These are phyloP conservation scores for Alosa alosa DNA, from an alignment of 2,113 vertebrate genomes.

Conservation along the genomic window DNA sequence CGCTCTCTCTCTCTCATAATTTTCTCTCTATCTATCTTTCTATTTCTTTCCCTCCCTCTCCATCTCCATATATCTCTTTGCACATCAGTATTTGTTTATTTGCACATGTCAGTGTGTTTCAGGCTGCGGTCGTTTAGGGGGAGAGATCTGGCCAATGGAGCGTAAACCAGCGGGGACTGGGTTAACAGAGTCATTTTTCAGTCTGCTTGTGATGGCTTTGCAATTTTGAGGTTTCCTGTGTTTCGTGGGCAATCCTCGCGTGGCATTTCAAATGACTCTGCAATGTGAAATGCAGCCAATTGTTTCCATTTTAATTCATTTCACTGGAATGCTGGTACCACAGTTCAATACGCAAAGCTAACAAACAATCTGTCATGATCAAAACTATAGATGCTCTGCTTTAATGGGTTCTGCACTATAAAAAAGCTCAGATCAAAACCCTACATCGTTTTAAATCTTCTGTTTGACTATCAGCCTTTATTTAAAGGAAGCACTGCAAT, in stretches of 20 bases:
- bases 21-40: neutral
- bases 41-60: too few species aligned
- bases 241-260: constrained; percentile 21
- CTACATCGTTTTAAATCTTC: neutral
- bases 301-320: constrained; percentile 17
- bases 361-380: constrained; percentile 16
- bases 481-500: neutral
- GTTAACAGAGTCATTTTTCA: constrained; percentile 24
- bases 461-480: neutral
- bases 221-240: constrained; percentile 31
- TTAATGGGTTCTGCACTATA: neutral
- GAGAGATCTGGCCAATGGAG: neutral
- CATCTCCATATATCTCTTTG: neutral
- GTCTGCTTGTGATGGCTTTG: constrained; percentile 21
- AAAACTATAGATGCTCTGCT: neutral
- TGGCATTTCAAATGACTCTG: neutral
- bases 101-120: neutral
- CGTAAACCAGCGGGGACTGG: constrained; percentile 10
- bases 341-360: neutral
- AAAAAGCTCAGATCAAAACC: neutral
- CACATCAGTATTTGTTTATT: constrained; percentile 3
- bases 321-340: neutral
- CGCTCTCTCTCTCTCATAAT: neutral
- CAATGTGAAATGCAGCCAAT: neutral
- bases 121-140: neutral